Evolutionary conservation across 2,888 invertebrate genomes (phyloP).

Genomic region (Parochlus steinenii): DNA sequence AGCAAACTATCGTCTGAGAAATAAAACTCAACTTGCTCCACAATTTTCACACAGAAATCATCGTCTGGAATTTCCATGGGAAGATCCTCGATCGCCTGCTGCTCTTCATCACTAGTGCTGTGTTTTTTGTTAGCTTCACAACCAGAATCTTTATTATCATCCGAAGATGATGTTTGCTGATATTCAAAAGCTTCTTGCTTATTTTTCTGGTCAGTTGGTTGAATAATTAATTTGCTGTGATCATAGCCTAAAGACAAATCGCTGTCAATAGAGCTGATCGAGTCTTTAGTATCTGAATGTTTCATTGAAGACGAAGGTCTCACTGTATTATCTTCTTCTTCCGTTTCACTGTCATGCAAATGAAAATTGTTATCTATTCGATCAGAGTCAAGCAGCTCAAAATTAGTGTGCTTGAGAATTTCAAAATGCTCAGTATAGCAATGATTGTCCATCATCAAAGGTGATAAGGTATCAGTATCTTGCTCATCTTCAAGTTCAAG

Average conservation of each 20-base stretch:
- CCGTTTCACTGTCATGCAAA: slow-evolving; percentile 6
- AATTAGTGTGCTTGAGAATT: slow-evolving; percentile 6
- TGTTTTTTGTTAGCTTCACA: slow-evolving; percentile 35
- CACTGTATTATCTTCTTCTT: slow-evolving; percentile 12
- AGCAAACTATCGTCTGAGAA: slow-evolving; percentile 90
- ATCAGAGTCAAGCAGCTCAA: neutral
- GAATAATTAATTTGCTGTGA: slow-evolving; percentile 15
- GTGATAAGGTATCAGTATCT: slow-evolving; percentile 19
- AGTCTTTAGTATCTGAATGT: slow-evolving; percentile 38
- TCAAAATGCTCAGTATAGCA: slow-evolving; percentile 20
- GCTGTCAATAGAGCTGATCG: slow-evolving; percentile 43
- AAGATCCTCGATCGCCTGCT: slow-evolving; percentile 19
- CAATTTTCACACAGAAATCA: slow-evolving; percentile 60
- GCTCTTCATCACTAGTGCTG: slow-evolving; percentile 16
- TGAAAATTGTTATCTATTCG: neutral
- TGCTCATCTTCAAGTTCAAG: slow-evolving; percentile 5
- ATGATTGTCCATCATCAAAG: slow-evolving; percentile 28
- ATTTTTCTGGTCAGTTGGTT: too few species aligned
- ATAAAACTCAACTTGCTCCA: slow-evolving; percentile 84
- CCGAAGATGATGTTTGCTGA: slow-evolving; percentile 33
- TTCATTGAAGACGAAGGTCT: slow-evolving; percentile 27
- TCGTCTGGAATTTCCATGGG: slow-evolving; percentile 43
- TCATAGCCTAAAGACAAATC: slow-evolving; percentile 40
- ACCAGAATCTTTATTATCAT: slow-evolving; percentile 47
- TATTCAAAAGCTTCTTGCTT: slow-evolving; percentile 12